Conservation (phyloP, 1,140 invertebrate species). For the Drosophila bocqueti region DNA sequence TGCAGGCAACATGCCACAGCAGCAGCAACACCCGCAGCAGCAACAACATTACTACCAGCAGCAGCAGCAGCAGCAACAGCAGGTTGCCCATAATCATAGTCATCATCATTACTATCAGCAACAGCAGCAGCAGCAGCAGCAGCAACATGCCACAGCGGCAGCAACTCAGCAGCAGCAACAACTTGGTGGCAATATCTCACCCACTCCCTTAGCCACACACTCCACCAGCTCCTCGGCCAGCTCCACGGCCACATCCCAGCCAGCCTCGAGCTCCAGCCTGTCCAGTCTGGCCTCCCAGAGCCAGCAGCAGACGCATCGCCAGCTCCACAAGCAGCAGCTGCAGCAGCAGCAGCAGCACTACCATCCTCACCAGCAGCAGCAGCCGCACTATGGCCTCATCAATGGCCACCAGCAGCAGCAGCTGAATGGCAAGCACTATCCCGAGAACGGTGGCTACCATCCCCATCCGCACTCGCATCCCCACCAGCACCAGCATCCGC, state of each 20-base stretch:
- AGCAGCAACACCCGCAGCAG: slow-evolving; percentile 76
- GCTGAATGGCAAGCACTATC: slow-evolving; percentile 50
- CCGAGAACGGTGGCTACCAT: slow-evolving; percentile 60
- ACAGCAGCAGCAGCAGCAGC: slow-evolving; percentile 54
- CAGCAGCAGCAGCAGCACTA: slow-evolving; percentile 57
- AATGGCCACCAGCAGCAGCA: slow-evolving; percentile 73
- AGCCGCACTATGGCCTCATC: slow-evolving; percentile 65
- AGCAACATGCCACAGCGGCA: slow-evolving; percentile 51
- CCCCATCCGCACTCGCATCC: slow-evolving; percentile 27
- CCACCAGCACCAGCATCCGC: slow-evolving; percentile 35
- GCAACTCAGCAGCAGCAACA: slow-evolving; percentile 39
- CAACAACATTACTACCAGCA: slow-evolving; percentile 63
- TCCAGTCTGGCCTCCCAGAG: slow-evolving; percentile 79
- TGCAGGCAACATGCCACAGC: slow-evolving; percentile 86
- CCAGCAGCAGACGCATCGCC: slow-evolving; percentile 70
- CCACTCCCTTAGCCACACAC: slow-evolving; percentile 66
- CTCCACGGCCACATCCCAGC: slow-evolving; percentile 79
- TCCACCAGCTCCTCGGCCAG: slow-evolving; percentile 82
- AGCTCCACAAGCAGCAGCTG: slow-evolving; percentile 53
- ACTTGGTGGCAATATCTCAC: slow-evolving; percentile 66
- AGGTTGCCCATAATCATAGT: slow-evolving; percentile 63
- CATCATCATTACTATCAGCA: slow-evolving; percentile 76
- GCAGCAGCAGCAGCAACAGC: slow-evolving; percentile 62
- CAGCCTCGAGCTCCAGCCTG: slow-evolving; percentile 78
- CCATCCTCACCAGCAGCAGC: slow-evolving; percentile 61